Evolutionary conservation across 2,797 vertebrate genomes (phyloP), one percentile per base, ranked within the genome.

Genomic region (Anguilla pacifica): DNA sequence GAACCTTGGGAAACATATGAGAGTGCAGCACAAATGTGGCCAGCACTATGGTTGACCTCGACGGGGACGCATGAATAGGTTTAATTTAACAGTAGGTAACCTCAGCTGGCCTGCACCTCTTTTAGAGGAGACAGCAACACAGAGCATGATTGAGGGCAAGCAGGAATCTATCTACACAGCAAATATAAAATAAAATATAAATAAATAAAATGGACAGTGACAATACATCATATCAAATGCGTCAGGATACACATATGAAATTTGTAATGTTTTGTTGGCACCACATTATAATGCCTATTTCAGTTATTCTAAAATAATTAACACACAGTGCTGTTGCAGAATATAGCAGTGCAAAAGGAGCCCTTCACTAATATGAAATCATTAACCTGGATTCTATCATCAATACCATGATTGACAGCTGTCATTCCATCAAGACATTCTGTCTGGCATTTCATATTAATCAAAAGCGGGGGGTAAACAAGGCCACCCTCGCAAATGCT

Each of bases 1-100:
- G 79, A 46, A 25, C 43, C 43, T n/a, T 49, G 46, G 25, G 35
- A 82, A 49, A 82, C 25, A 3, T 49, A 6, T 10, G 22, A 49
- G 79, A 25, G 17, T 79, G 35, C n/a, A 22, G 22, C 13, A 31
- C 46, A 82, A 51, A 51, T 49, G 22, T 51, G 79, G 19, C 9
- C 79, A 22, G 7, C 25, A n/a, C 43, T 51, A 46, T 11, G 79
- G 79, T 51, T 51, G 79, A n/a, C 43, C 10, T 51, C 25, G 25
- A 25, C 17, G 46, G 79, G 3, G 10, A 49, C 3, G 25, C 43
- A 82, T 25, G 28, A 82, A 51, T n/a, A 6, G 79, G 43, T 51
- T 82, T 82, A 82, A 82, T 51, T 82, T 82, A 82, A n/a, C 46
- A 51, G 43, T 25, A 51, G 79, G 79, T 82, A n/a, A 9, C 43